Evolutionary conservation across 2,113 vertebrate species (phyloP).

Genomic region (Struthidea cinerea): DNA sequence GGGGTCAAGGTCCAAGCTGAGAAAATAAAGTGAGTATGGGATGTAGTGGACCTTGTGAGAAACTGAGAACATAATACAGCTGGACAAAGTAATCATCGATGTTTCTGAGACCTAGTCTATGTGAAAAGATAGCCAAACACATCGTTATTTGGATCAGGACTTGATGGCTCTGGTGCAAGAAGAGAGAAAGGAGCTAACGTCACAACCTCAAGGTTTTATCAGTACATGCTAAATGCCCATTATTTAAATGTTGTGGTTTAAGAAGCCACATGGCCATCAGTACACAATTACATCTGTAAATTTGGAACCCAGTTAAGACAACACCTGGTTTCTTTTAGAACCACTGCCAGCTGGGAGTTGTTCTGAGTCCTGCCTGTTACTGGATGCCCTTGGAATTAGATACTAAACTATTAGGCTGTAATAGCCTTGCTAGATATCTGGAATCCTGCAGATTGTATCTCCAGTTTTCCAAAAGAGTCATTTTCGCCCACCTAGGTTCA

Average conservation of each 20-base stretch:
- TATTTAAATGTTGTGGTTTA: not conserved
- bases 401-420: not conserved
- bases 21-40: not conserved
- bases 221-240: not conserved
- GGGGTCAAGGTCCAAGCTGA: not conserved
- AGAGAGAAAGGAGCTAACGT: not conserved
- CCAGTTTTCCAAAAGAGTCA: conserved; percentile 18
- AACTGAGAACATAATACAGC: not conserved
- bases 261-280: not conserved
- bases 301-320: not conserved
- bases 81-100: not conserved
- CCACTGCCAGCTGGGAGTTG: not conserved
- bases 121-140: not conserved
- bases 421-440: conserved; percentile 15
- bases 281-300: not conserved
- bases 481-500: conserved; percentile 42
- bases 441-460: conserved; percentile 31
- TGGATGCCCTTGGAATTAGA: conserved; percentile 12
- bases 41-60: not conserved
- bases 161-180: not conserved
- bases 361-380: not conserved
- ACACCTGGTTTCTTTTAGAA: not conserved
- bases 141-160: not conserved
- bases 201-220: not conserved
- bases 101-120: not conserved